Percentiles rank a stretch among this genome's conserved stretches.
Evolutionary conservation across 2,113 vertebrate genomes (phyloP).

Genomic region (Coracopsis vasa): DNA sequence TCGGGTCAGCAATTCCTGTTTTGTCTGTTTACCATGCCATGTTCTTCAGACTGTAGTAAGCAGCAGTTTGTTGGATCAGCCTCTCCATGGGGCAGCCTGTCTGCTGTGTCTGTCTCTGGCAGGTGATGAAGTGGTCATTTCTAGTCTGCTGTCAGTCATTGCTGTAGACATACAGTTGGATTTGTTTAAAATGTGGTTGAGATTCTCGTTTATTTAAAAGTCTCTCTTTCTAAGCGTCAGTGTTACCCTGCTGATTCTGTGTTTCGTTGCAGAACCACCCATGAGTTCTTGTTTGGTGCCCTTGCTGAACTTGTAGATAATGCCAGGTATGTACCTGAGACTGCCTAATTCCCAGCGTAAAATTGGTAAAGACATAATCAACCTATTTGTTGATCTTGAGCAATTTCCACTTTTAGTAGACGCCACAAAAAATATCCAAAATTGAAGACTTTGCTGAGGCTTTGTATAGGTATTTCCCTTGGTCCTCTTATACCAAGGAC

Average conservation of each 20-base stretch:
- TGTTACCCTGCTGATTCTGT: constrained; percentile 43
- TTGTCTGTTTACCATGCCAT: fast-evolving
- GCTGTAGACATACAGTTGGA: neutral
- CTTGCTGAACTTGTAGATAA: constrained; percentile 98
- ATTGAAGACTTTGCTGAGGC: neutral
- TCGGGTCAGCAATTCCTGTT: neutral
- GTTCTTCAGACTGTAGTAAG: neutral
- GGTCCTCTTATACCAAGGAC: neutral
- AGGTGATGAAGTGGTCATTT: fast-evolving
- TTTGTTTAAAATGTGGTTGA: neutral
- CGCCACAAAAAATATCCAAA: neutral
- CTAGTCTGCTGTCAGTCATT: neutral
- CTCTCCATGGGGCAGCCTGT: neutral
- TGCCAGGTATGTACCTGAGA: constrained; percentile 86
- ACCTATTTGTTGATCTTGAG: neutral
- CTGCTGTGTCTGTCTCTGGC: neutral
- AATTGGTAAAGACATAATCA: neutral
- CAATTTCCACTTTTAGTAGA: neutral
- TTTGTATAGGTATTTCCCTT: neutral
- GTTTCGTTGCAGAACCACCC: constrained; percentile 88
- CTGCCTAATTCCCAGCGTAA: neutral
- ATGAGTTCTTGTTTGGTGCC: constrained; percentile 98
- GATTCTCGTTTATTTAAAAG: neutral
- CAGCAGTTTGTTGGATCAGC: neutral
- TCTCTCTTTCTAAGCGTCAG: neutral